phyloP scores from a whole-genome alignment of 2,113 vertebrate genomes.

The Tricholaema leucomelas region DNA sequence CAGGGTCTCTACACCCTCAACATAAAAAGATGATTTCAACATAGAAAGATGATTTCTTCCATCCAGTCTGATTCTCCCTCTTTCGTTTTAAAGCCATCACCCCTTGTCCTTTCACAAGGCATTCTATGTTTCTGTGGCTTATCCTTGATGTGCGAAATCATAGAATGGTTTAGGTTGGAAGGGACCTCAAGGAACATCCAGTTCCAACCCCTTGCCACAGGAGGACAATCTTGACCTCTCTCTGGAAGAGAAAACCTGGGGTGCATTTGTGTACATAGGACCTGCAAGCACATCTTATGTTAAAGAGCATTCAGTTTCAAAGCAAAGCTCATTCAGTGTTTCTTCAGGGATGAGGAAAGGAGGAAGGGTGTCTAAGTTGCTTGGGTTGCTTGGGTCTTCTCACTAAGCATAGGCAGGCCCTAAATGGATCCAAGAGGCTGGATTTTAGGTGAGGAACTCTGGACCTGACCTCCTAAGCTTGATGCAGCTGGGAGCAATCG shows the following conservation, averaged over 20 bases:
- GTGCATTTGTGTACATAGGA: too few relatives aligned
- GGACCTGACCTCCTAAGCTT: background rate
- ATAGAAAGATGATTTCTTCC: too few relatives aligned
- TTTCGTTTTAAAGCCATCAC: too few relatives aligned
- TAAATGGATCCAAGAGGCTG: background rate
- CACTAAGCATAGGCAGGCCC: accelerated
- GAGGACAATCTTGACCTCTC: too few relatives aligned
- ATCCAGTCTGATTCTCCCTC: too few relatives aligned
- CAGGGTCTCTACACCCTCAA: too few relatives aligned
- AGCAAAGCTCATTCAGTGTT: background rate
- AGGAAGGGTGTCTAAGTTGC: background rate
- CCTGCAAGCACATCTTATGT: background rate
- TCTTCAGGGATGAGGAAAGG: background rate
- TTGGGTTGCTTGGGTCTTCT: background rate
- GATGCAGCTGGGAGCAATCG: background rate
- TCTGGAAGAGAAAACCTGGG: too few relatives aligned
- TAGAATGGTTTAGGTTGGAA: too few relatives aligned
- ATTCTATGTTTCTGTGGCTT: background rate
- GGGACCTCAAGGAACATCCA: too few relatives aligned
- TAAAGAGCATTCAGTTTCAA: background rate
- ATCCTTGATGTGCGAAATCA: background rate
- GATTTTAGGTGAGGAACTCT: background rate
- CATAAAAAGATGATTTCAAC: too few relatives aligned
- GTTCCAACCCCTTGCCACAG: too few relatives aligned
- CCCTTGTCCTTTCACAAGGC: too few relatives aligned